Percentiles rank a stretch among this genome's conserved stretches.
phyloP scores from a whole-genome alignment of 2,797 vertebrate species.

The Anolis apletophallus region DNA sequence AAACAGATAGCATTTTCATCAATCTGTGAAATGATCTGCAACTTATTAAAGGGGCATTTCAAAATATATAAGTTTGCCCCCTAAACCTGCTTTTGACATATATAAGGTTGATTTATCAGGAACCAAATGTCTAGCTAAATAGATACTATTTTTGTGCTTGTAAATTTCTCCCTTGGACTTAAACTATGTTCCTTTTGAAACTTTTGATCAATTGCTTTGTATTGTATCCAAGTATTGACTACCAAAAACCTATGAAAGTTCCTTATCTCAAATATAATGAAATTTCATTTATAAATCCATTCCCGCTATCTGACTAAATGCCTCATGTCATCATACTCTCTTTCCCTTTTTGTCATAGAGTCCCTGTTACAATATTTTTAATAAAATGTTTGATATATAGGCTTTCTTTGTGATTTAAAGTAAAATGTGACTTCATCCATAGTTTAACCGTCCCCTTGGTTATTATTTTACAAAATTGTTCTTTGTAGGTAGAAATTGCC shows the following conservation, averaged over 20 bases:
- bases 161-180: neutral
- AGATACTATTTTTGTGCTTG: neutral
- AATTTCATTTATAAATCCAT: slow-evolving; percentile 42
- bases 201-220: slow-evolving; percentile 30
- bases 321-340: neutral
- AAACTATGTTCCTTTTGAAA: slow-evolving; percentile 21
- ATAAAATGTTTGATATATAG: too few species aligned
- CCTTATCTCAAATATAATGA: slow-evolving; percentile 30
- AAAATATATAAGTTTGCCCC: too few species aligned
- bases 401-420: too few species aligned
- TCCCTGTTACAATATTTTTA: slow-evolving; percentile 27
- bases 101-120: too few species aligned
- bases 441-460: neutral
- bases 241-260: slow-evolving; percentile 10
- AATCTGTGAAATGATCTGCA: too few species aligned
- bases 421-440: too few species aligned
- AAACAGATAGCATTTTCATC: too few species aligned
- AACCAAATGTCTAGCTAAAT: neutral
- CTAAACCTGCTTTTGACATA: too few species aligned
- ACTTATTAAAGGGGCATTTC: too few species aligned
- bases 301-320: slow-evolving; percentile 20
- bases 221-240: slow-evolving; percentile 10
- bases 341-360: neutral
- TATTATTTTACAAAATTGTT: neutral
- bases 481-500: neutral